These are phyloP conservation scores for Galaxias olidus DNA, from an alignment of 2,797 vertebrate species.

Conservation along the genomic window DNA sequence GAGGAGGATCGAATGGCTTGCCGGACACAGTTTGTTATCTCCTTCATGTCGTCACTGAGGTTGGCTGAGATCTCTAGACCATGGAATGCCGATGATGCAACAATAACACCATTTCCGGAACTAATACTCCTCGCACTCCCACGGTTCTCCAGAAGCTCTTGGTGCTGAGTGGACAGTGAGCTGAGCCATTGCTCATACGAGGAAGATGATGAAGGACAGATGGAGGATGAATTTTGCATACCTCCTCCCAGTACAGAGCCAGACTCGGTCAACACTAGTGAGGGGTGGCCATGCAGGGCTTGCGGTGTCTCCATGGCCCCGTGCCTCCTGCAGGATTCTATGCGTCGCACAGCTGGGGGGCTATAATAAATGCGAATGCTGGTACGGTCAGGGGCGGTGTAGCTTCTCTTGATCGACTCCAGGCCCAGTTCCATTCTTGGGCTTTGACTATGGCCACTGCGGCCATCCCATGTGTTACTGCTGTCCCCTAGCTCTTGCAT, in stretches of 20 bases:
- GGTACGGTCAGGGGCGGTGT: conserved; percentile 93
- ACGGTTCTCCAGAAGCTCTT: conserved; percentile 82
- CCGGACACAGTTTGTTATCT: conserved; percentile 97
- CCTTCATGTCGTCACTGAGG: conserved; percentile 98
- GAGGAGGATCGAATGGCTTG: conserved; percentile 97
- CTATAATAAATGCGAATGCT: conserved; percentile 98
- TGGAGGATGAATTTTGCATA: conserved; percentile 37
- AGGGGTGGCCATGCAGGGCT: conserved; percentile 75
- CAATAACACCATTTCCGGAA: no score
- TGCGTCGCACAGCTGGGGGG: conserved; percentile 87
- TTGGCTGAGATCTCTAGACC: conserved; percentile 92
- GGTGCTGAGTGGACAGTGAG: conserved; percentile 89
- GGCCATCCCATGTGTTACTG: conserved; percentile 86
- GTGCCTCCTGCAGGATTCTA: conserved; percentile 73
- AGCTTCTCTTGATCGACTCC: conserved; percentile 89
- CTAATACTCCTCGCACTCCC: conserved; percentile 32
- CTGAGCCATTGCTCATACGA: conserved; percentile 92
- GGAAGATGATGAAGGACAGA: conserved; percentile 61
- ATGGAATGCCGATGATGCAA: conserved; percentile 68
- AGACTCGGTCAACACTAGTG: conserved; percentile 72
- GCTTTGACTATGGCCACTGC: conserved; percentile 61
- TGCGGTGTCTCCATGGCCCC: conserved; percentile 68
- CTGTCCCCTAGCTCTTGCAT: conserved; percentile 59
- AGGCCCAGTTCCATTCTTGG: conserved; percentile 71
- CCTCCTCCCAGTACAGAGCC: conserved; percentile 56